Percentiles rank a stretch among this genome's conserved stretches.
Conservation (phyloP, 2,113 vertebrate species). For the Potamarius usumacintae region DNA sequence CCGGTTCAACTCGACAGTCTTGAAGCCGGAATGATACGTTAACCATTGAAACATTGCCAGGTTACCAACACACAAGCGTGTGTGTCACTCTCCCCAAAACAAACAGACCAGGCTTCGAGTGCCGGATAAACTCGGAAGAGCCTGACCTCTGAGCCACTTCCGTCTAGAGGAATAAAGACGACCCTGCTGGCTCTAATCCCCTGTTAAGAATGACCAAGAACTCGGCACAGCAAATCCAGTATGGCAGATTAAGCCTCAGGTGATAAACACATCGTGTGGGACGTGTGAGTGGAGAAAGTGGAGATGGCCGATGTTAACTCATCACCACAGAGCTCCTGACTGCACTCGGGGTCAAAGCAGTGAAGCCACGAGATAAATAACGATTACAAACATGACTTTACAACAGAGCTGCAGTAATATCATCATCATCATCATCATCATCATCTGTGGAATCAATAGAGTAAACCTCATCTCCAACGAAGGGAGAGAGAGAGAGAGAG, state of each 20-base stretch:
- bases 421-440: too few species aligned
- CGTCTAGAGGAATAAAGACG: background rate
- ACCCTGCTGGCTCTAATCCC: background rate
- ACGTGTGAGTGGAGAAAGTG: background rate
- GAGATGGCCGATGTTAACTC: background rate
- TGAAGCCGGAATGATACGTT: background rate
- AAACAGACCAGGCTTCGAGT: background rate
- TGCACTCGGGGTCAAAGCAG: background rate
- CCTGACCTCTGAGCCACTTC: conserved; percentile 21
- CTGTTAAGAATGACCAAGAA: background rate
- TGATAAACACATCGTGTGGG: conserved; percentile 2
- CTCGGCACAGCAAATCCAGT: conserved; percentile 3
- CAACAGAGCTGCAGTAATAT: background rate
- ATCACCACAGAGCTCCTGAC: background rate
- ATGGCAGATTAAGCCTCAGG: background rate
- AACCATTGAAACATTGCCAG: background rate
- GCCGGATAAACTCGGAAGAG: conserved; percentile 7
- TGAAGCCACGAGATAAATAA: background rate
- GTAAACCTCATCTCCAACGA: background rate
- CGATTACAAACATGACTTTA: background rate
- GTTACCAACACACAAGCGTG: background rate
- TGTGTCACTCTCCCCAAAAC: background rate
- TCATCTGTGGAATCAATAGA: background rate
- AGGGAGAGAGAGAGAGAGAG: background rate
- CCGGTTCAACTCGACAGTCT: background rate